Percentiles rank a stretch among this genome's conserved stretches.
Evolutionary conservation across 2,888 invertebrate genomes (phyloP).

Genomic region (Psylliodes chrysocephalus): DNA sequence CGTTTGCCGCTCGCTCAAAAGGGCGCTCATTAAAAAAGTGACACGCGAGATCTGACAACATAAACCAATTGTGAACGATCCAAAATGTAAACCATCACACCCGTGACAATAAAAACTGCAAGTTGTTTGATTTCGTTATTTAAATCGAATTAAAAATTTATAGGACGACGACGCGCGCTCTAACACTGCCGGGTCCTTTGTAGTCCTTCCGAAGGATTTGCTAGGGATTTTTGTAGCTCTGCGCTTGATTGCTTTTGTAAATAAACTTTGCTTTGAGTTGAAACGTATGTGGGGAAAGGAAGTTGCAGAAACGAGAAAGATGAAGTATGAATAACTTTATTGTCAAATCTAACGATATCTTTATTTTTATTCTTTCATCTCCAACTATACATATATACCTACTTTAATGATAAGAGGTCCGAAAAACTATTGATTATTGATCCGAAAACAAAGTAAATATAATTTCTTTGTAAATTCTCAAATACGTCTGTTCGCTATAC

Average conservation of each 20-base stretch:
- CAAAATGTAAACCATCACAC: slow-evolving; percentile 46
- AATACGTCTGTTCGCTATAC: too few species aligned
- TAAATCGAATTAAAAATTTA: slow-evolving; percentile 65
- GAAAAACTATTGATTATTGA: too few species aligned
- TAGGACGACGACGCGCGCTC: slow-evolving; percentile 54
- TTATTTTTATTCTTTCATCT: too few species aligned
- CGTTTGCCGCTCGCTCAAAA: slow-evolving; percentile 33
- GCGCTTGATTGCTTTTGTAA: slow-evolving; percentile 62
- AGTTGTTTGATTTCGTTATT: slow-evolving; percentile 59
- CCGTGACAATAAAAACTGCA: slow-evolving; percentile 59
- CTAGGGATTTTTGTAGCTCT: slow-evolving; percentile 60
- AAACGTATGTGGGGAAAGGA: not conserved
- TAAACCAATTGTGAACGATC: slow-evolving; percentile 62
- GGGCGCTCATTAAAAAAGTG: slow-evolving; percentile 57
- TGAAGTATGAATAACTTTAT: too few species aligned
- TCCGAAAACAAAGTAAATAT: too few species aligned
- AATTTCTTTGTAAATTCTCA: too few species aligned
- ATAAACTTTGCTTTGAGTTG: slow-evolving; percentile 52
- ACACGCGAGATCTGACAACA: slow-evolving; percentile 58
- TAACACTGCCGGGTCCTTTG: slow-evolving; percentile 60
- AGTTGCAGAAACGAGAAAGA: too few species aligned
- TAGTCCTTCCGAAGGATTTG: slow-evolving; percentile 56
- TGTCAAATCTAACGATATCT: too few species aligned
- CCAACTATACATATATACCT: too few species aligned
- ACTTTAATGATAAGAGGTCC: too few species aligned